A percentile compares a stretch with the other conserved stretches of the same genome.
Evolutionary conservation across 2,797 vertebrate genomes (phyloP).

Genomic region (Epinephelus awoara): DNA sequence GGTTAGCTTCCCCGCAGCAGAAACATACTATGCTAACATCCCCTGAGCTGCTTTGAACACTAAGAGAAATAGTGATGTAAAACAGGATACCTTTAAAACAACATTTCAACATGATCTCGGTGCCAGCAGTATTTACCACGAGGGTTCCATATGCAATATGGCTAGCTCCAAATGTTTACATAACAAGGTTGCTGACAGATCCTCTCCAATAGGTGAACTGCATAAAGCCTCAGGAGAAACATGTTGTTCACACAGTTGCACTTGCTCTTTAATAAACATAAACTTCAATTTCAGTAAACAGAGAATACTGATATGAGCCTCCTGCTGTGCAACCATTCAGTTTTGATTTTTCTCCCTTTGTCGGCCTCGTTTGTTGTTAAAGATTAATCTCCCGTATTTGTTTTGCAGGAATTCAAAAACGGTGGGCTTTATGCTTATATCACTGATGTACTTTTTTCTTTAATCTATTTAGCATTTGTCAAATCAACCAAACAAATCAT

Average conservation of each 20-base stretch:
- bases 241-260: slow-evolving; percentile 12
- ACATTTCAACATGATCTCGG: slow-evolving; percentile 7
- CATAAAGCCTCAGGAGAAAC: slow-evolving; percentile 17
- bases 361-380: neutral
- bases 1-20: slow-evolving; percentile 16
- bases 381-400: neutral
- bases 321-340: neutral
- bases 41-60: slow-evolving; percentile 11
- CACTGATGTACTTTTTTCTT: neutral
- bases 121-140: neutral
- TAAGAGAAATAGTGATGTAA: slow-evolving; percentile 15
- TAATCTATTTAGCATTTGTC: neutral
- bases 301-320: slow-evolving; percentile 7
- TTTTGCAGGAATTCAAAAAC: slow-evolving; percentile 12
- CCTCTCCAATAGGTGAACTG: neutral
- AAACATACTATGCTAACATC: slow-evolving; percentile 10
- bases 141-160: slow-evolving; percentile 7
- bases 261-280: slow-evolving; percentile 32
- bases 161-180: slow-evolving; percentile 33
- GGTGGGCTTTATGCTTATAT: neutral
- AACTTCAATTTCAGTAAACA: slow-evolving; percentile 8
- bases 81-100: slow-evolving; percentile 23
- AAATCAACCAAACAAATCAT: neutral
- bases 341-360: slow-evolving; percentile 3
- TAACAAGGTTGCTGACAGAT: slow-evolving; percentile 26